These are phyloP conservation scores for Grallaria varia DNA, from an alignment of 2,113 vertebrate species.

Conservation along the genomic window DNA sequence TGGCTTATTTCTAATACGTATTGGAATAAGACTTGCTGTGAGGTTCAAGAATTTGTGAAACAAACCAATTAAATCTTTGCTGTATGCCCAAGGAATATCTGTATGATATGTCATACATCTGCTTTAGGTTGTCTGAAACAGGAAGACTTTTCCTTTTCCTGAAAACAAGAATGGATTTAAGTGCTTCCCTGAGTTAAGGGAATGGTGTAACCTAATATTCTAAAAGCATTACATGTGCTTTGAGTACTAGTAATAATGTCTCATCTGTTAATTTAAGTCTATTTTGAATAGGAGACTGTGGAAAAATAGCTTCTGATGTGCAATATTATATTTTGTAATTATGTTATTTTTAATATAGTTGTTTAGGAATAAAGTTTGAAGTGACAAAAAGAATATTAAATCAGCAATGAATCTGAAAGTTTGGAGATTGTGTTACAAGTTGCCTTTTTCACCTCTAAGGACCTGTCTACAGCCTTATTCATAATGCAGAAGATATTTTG, in stretches of 20 bases:
- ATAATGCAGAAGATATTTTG: background rate
- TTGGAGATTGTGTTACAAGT: background rate
- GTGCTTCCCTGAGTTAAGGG: background rate
- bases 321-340: slow-evolving; percentile 50
- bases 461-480: background rate
- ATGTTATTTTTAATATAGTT: slow-evolving; percentile 43
- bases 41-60: background rate
- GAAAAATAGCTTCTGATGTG: slow-evolving; percentile 23
- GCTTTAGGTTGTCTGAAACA: background rate
- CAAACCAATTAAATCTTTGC: background rate
- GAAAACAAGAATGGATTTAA: background rate
- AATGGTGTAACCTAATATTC: background rate
- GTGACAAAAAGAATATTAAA: background rate
- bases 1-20: background rate
- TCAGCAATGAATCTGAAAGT: background rate
- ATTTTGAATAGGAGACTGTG: slow-evolving; percentile 26
- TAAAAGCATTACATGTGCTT: background rate
- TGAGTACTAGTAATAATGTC: background rate
- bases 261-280: background rate
- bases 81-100: background rate
- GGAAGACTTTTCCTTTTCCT: background rate
- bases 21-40: background rate
- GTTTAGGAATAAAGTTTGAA: slow-evolving; percentile 26
- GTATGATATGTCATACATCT: background rate
- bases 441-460: slow-evolving; percentile 3